Base-by-base conservation (phyloP, 2,113 vertebrate species). In the Zapus hudsonius region DNA sequence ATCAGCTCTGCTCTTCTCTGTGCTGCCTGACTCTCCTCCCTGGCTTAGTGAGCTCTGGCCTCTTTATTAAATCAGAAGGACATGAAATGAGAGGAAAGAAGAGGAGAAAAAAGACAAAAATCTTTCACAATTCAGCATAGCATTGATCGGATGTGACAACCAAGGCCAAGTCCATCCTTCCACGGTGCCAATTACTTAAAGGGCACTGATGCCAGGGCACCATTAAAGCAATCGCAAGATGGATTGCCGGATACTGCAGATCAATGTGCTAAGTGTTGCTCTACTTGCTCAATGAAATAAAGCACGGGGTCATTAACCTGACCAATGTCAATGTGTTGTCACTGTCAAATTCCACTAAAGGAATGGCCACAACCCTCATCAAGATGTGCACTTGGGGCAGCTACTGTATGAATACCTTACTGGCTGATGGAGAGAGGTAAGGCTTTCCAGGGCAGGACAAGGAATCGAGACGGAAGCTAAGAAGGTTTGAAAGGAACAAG, bases 261-360 rank as follows among this genome's bases (percentile, higher is more conserved):
- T 97, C 98, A 97, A 97, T 95, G 98, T 97, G 96, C 96, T 98
- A 97, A 98, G 97, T 95, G 98, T 97, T 98, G 98, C 97, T 98
- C 97, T 96, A 95, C 95, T 97, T 95, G 89, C 96, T 98, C 97
- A 94, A 72, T 95, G 97, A 96, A 97, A 98, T 98, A 98, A 97
- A 98, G 96, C 84, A 94, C 97, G 97, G 97, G 97, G 86, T 98
- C 98, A 98, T 98, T 98, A 98, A 98, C 98, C 97, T 98, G 93
- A 97, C 95, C 98, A 98, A 97, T 98, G 98, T 98, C 98, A 98
- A 96, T 97, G 98, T 96, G 93, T 97, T 97, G 97, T 96, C 97
- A 97, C 97, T 82, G 97, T 98, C 97, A 97, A 98, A 97, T 94
- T 87, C 97, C 86, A 67, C 97, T 97, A 97, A 98, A 97, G 96